Evolutionary conservation across 2,797 vertebrate species (phyloP), one percentile per base, ranked within the genome.

Genomic region (Scolopax bukidnonensis): DNA sequence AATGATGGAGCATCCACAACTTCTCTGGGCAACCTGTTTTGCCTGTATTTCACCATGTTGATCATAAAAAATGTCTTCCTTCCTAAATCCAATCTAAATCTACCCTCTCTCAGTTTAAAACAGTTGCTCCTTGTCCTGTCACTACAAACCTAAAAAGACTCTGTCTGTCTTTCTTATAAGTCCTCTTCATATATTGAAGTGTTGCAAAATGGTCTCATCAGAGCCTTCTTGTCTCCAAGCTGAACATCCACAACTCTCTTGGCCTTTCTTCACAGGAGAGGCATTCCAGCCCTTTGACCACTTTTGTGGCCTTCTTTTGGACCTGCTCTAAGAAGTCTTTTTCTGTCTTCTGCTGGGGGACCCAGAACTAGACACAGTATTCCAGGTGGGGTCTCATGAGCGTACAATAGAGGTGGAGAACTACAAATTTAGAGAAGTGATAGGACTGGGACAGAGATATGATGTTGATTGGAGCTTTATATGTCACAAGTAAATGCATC

Each of bases 201-300:
- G 28, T 7, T 23, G 32, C 21, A 19, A 19, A 27, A 50, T 7
- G 3, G 4, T 78, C 15, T 89, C 16, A 18, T 0, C 0, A 0
- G 9, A 41, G 2, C 36, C 27, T 86, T 63, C 6, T 45, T 36
- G 12, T 61, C 43, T 89, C 28, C 25, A 61, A 7, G 48, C 24
- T 67, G n/a, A 75, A 60, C 19, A 45, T 9, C 16, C 19, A 16
- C 48, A 41, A 15, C 23, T 76, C 6, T 47, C 51, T 48, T 23
- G 47, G n/a, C 28, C 38, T 76, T 36, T 27, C 25, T 30, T 69
- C 12, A 41, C 7, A 51, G 8, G 28, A 50, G 45, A 53, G 8
- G 6, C 24, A 5, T 2, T 83, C 16, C 27, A 88, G 9, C 25
- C 41, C 74, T 36, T 41, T 47, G n/a, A 14, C 6, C 16, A 5